Percentiles rank a stretch among this genome's conserved stretches.
Conservation (phyloP, 2,113 vertebrate species). For the Campylomormyrus numenius region DNA sequence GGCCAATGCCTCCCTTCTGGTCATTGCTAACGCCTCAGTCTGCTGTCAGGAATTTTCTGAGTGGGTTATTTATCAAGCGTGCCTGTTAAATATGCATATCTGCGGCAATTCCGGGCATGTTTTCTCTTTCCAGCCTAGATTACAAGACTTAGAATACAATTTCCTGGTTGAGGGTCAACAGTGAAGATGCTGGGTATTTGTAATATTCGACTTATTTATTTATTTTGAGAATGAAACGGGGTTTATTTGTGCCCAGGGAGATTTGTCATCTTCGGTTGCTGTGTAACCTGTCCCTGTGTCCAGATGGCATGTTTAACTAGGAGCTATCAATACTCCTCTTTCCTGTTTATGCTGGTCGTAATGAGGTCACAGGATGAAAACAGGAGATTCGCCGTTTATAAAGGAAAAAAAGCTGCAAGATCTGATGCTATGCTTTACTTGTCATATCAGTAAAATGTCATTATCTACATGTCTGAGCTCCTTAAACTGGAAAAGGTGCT, state of each 20-base stretch:
- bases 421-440: neutral
- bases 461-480: neutral
- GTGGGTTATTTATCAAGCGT: slow-evolving; percentile 59
- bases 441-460: neutral
- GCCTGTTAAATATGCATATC: slow-evolving; percentile 46
- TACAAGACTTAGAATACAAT: slow-evolving; percentile 31
- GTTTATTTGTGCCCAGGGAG: slow-evolving; percentile 22
- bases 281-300: neutral
- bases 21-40: slow-evolving; percentile 51
- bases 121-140: slow-evolving; percentile 32
- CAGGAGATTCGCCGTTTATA: neutral
- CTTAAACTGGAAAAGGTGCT: neutral
- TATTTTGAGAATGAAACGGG: slow-evolving; percentile 20
- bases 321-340: slow-evolving; percentile 4
- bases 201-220: slow-evolving; percentile 36
- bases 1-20: slow-evolving; percentile 47
- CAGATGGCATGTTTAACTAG: slow-evolving; percentile 13
- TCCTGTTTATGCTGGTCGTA: slow-evolving; percentile 6
- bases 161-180: slow-evolving; percentile 31
- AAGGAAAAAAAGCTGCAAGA: neutral
- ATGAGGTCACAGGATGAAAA: slow-evolving; percentile 9
- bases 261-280: neutral
- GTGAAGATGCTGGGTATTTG: slow-evolving; percentile 23
- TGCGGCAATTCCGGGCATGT: slow-evolving; percentile 26
- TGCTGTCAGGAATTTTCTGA: slow-evolving; percentile 61